Evolutionary conservation across 2,113 vertebrate species (phyloP), one percentile per base, ranked within the genome.

Genomic region (Corydoras maculifer): DNA sequence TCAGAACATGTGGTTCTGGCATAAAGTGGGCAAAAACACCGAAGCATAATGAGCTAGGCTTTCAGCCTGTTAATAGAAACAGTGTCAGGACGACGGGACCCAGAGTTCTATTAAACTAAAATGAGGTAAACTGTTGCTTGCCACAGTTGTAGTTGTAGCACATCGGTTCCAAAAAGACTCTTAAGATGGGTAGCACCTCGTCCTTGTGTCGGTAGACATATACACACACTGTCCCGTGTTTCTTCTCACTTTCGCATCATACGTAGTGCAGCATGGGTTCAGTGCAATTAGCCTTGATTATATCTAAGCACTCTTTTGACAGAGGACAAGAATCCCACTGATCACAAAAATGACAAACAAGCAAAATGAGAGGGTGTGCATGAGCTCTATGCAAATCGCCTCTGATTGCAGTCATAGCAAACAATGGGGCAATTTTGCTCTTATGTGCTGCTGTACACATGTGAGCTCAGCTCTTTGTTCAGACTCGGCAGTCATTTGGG

Each of bases 291-390:
- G 70, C 31, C 80, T 73, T 72, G 70, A 82, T 78, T 61, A 25
- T 61, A 75, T 78, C 68, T 59, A 51, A 77, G 50, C 29, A 1
- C n/a, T 75, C 69, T 18, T 68, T 18, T 59, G 75, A 83, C 68
- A 77, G 78, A 63, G 75, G 77, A 85, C 69, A 83, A 7, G 65
- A 71, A 66, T 58, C 68, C 78, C 71, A 72, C 64, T 55, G 55
- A 74, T 78, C 82, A 83, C 80, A 82, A 75, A 84, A 85, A 87
- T 84, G 49, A 73, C 72, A 61, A 72, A n/a, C 60, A 68, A 59
- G 5, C 9, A 9, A 60, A 72, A 78, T 69, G 68, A 65, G 9
- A 83, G 72, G 65, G 32, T 74, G 76, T 58, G 74, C 58, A n/a
- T 48, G 59, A 62, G 68, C 73, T 75, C 61, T 54, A 73, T 78